These are phyloP conservation scores for Sycophila texana DNA, from an alignment of 2,888 invertebrate species.

Conservation along the genomic window DNA sequence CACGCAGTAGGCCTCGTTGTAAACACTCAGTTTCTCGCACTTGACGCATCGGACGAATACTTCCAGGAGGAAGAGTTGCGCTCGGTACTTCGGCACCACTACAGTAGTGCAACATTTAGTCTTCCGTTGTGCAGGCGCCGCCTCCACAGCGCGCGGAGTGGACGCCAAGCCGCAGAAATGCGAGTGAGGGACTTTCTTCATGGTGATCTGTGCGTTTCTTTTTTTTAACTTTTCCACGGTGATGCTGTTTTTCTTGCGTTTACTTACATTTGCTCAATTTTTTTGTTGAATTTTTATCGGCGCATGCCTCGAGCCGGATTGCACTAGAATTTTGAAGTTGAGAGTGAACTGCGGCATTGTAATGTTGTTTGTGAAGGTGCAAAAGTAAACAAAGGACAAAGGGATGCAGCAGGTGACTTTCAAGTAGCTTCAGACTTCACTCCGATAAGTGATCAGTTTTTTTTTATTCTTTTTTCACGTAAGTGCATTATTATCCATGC, in stretches of 20 bases:
- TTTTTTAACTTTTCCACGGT: not conserved
- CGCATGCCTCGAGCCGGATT: not conserved
- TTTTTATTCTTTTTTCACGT: too few species aligned
- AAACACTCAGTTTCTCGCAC: slow-evolving; percentile 65
- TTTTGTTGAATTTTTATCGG: too few species aligned
- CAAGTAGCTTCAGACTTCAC: too few species aligned
- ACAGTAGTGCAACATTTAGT: not conserved
- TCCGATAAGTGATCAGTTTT: too few species aligned
- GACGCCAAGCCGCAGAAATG: too few species aligned
- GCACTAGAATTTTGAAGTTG: slow-evolving; percentile 45
- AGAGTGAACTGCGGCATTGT: slow-evolving; percentile 4
- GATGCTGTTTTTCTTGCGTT: too few species aligned
- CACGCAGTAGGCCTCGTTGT: slow-evolving; percentile 70
- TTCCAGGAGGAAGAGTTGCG: slow-evolving; percentile 79
- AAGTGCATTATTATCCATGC: too few species aligned
- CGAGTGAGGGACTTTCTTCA: not conserved
- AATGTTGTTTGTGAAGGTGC: not conserved
- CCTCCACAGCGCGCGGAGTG: not conserved
- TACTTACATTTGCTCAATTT: too few species aligned
- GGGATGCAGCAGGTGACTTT: too few species aligned
- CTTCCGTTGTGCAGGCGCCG: not conserved
- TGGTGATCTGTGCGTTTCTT: not conserved
- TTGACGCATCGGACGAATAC: slow-evolving; percentile 79
- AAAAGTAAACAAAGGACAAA: slow-evolving; percentile 9
- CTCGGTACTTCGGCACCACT: slow-evolving; percentile 62